phyloP scores from a whole-genome alignment of 2,797 vertebrate species.

The Vipera ursinii region DNA sequence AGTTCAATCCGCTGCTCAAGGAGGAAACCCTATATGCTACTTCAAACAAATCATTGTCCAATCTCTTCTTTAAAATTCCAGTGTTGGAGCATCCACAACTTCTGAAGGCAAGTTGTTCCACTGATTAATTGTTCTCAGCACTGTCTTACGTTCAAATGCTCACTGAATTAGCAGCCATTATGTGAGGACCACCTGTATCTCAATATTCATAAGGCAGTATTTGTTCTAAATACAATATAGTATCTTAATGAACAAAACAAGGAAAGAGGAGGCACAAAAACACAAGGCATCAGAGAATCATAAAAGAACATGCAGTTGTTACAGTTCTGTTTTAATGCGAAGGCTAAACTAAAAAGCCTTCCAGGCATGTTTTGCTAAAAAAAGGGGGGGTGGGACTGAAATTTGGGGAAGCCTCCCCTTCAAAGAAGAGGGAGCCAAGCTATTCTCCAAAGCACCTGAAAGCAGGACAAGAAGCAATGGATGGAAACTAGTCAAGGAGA shows the following conservation, averaged over 20 bases:
- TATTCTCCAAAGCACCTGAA: no score
- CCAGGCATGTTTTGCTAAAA: not conserved
- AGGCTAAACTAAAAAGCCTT: not conserved
- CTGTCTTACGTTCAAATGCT: not conserved
- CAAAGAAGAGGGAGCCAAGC: no score
- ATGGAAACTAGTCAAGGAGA: no score
- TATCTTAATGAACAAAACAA: not conserved
- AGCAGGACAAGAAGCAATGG: no score
- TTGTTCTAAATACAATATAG: not conserved
- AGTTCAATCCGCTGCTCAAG: not conserved
- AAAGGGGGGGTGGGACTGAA: not conserved
- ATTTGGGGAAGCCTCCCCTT: not conserved
- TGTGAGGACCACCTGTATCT: not conserved
- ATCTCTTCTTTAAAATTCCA: not conserved
- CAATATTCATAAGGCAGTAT: conserved; percentile 50
- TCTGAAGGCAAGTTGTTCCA: not conserved
- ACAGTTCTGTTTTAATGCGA: not conserved
- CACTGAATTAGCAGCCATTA: not conserved
- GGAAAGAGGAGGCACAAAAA: not conserved
- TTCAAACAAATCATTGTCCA: not conserved
- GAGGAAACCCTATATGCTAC: not conserved
- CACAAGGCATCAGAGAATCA: not conserved
- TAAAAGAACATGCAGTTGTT: not conserved
- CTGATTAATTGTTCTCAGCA: not conserved
- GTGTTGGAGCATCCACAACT: not conserved